These are phyloP conservation scores for Mystacornis crossleyi DNA, from an alignment of 2,113 vertebrate genomes.

Conservation along the genomic window DNA sequence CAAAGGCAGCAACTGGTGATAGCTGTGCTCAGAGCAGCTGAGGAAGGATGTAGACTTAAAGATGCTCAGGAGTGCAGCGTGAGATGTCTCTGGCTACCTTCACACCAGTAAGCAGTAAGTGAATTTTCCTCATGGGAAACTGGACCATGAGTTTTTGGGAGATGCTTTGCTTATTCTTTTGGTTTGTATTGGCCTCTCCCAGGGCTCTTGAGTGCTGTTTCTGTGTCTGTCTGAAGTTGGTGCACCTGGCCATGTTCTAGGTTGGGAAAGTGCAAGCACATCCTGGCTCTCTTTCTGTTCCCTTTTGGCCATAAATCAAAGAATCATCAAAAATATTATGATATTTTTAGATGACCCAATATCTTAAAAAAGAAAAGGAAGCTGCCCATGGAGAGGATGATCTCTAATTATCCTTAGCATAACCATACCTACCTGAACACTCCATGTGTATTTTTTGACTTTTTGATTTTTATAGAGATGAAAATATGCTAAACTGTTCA, in stretches of 20 bases:
- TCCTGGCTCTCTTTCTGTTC: neutral
- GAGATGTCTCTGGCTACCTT: neutral
- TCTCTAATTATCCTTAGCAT: neutral
- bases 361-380: neutral
- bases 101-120: neutral
- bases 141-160: neutral
- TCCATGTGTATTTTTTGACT: neutral
- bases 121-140: neutral
- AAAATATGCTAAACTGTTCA: neutral
- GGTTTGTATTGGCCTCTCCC: neutral
- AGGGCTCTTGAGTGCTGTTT: neutral
- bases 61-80: neutral
- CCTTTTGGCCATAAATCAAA: neutral
- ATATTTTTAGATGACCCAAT: neutral
- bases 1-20: neutral
- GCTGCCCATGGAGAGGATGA: neutral
- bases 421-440: neutral
- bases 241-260: neutral
- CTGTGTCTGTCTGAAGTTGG: neutral
- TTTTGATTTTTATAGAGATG: neutral
- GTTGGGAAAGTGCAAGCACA: accelerated
- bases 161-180: neutral
- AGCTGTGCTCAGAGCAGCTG: neutral
- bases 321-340: neutral
- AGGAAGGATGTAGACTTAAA: neutral